Conservation (phyloP, 2,113 vertebrate species). For the Strigops habroptila region DNA sequence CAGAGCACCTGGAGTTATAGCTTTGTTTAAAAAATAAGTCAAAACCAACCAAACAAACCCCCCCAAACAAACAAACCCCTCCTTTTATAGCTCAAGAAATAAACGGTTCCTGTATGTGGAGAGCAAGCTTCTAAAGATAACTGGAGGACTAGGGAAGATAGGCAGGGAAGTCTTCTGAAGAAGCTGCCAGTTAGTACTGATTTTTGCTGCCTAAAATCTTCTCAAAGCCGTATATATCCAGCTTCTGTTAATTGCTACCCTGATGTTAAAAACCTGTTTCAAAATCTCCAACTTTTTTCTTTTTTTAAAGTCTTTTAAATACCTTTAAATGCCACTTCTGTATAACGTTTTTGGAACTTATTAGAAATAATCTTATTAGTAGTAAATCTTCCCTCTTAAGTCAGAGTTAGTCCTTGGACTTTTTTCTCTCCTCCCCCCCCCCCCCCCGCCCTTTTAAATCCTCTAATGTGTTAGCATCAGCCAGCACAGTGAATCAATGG, state of each 20-base stretch:
- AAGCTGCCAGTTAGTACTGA: not conserved
- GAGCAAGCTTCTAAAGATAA: not conserved
- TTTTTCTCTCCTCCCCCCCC: not conserved
- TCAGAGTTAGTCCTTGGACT: not conserved
- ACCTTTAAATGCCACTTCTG: not conserved
- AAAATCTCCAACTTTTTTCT: not conserved
- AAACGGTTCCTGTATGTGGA: not conserved
- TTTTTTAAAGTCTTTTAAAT: not conserved
- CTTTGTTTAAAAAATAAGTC: not conserved
- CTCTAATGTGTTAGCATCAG: not conserved
- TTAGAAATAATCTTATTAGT: constrained; percentile 7
- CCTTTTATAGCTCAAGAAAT: not conserved
- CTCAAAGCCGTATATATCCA: not conserved
- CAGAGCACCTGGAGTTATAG: not conserved
- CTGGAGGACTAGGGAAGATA: not conserved
- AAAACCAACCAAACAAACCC: not conserved
- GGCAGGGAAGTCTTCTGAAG: not conserved
- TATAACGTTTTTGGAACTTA: not conserved
- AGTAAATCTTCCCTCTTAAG: not conserved
- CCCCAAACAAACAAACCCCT: not conserved
- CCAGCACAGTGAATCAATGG: not conserved
- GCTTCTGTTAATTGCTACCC: not conserved
- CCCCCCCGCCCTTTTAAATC: not conserved
- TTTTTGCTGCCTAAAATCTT: not conserved
- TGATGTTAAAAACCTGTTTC: not conserved